Base-by-base conservation (phyloP, 2,888 invertebrate species). In the Oscheius sp. region DNA sequence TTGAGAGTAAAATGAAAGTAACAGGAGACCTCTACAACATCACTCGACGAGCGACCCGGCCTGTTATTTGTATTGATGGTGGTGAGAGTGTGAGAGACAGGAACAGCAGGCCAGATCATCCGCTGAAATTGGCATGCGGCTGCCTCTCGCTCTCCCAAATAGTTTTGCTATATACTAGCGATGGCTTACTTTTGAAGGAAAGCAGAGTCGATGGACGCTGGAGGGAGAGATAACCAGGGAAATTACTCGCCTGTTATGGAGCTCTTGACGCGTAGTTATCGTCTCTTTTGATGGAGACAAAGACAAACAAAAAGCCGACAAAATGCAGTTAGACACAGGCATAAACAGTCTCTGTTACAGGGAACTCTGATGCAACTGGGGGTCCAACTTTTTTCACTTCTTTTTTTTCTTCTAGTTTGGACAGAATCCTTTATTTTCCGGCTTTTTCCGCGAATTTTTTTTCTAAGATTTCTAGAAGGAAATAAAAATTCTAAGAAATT, bases 91-190 rank as follows among this genome's bases (percentile, higher is more conserved):
- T 20, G 48, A 33, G 17, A 33, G 55, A 55, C 53, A 53, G 53
- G 55, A 34, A 55, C 55, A 34, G 33, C 23, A 48, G 34, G 37
- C 55, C 55, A 55, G 55, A 55, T 55, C 34, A 55, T 55, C 55
- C 55, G 34, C 33, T 17, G 20, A 55, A 55, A 55, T 55, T 55
- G 55, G 55, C 20, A 33, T n/a, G n/a, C 34, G 34, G 10, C 37
- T n/a, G n/a, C n/a, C n/a, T n/a, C n/a, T n/a, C n/a, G n/a, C n/a
- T n/a, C n/a, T n/a, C n/a, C n/a, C n/a, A n/a, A n/a, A n/a, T n/a
- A n/a, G n/a, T n/a, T n/a, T n/a, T n/a, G n/a, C n/a, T n/a, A n/a
- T n/a, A n/a, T n/a, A n/a, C n/a, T n/a, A n/a, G n/a, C n/a, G n/a
- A n/a, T n/a, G 4, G 42, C 42, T 17, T 42, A 42, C 42, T 42